Base-by-base conservation (phyloP, 2,888 invertebrate genomes). In the Dioctria rufipes region DNA sequence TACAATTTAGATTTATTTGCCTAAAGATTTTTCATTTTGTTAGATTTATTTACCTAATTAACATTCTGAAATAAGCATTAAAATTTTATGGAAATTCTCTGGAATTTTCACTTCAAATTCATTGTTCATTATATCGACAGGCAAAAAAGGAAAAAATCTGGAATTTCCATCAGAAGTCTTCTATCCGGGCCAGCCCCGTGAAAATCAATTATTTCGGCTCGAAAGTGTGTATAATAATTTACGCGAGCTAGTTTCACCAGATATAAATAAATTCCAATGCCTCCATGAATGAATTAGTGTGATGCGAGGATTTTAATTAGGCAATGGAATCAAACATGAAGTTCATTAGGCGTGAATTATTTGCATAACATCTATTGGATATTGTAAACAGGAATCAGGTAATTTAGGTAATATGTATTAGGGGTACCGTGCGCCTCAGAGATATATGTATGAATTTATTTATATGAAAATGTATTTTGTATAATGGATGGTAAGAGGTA, bases 41-140 rank as follows among this genome's bases (percentile, higher is more conserved):
- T 37, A 63, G 63, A 77, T 77, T 77, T 77, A 77, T 63, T 61
- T 49, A n/a, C 11, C 46, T 77, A 77, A 77, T 77, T 77, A 63
- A 61, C 77, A 77, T 77, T 77, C 61, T 49, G 25, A 42, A 75
- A 63, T 43, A 49, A 63, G 49, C 63, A 46, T 63, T 77, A n/a
- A 77, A 77, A 63, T 63, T 63, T 40, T 66, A 13, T 37, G 61
- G 51, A 63, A 61, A 5, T 46, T 49, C 11, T 63, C 49, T 11
- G 75, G 37, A 63, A 77, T 40, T 37, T n/a, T 37, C n/a, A 4
- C 13, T 8, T 46, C n/a, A 77, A 63, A 63, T 63, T 46, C 46
- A 61, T 61, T 46, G 25, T n/a, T 6, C 66, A 66, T 5, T 9
- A 9, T 66, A 66, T 66, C 66, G 66, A 66, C 66, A 66, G n/a